Conservation (phyloP, 1,140 invertebrate genomes). For the Ganaspis sp. region DNA sequence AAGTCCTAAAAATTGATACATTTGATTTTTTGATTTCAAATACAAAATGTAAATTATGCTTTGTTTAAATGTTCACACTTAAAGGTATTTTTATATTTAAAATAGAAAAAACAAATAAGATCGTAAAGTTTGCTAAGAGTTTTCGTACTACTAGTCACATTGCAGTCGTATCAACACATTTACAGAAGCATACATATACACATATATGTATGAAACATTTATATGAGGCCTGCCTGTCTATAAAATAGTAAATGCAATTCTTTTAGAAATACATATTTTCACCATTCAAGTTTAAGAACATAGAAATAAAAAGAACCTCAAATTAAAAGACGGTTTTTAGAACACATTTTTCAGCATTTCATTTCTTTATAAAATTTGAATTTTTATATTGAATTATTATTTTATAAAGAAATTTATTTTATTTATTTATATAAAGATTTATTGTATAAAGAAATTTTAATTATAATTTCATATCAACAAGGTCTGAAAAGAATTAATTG, state of each 20-base stretch:
- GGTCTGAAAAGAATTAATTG: too few relatives aligned
- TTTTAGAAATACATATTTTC: conserved; percentile 8
- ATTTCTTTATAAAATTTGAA: too few relatives aligned
- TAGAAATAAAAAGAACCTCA: too few relatives aligned
- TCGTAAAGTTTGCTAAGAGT: background rate
- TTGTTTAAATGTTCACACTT: background rate
- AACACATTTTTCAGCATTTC: background rate
- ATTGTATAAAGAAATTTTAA: too few relatives aligned
- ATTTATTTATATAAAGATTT: too few relatives aligned
- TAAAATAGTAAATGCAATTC: conserved; percentile 11
- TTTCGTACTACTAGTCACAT: background rate
- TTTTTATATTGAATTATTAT: too few relatives aligned
- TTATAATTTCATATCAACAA: too few relatives aligned
- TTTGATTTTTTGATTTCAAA: too few relatives aligned
- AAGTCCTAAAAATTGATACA: too few relatives aligned
- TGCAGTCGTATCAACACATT: conserved; percentile 23
- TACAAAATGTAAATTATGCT: background rate
- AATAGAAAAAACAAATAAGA: background rate
- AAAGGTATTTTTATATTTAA: background rate
- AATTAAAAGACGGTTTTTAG: background rate
- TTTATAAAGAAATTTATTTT: too few relatives aligned
- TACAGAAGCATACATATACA: background rate
- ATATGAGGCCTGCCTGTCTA: conserved; percentile 22
- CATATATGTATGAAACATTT: background rate
- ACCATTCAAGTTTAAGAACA: background rate